Evolutionary conservation across 2,888 invertebrate genomes (phyloP).

Genomic region (Isoperla grammatica): DNA sequence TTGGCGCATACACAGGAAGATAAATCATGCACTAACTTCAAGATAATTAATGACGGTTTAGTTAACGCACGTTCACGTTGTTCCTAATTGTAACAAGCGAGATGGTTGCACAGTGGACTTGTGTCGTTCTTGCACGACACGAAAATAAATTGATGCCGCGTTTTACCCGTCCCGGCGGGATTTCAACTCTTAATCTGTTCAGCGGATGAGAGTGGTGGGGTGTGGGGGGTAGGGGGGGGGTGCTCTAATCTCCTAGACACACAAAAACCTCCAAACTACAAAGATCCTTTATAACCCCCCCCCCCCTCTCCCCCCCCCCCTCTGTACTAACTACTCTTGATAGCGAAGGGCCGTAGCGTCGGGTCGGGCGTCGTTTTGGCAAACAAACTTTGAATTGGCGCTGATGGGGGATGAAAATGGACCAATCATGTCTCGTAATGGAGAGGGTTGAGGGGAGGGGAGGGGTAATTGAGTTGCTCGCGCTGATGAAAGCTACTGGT

Average conservation of each 20-base stretch:
- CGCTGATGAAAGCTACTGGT: no score
- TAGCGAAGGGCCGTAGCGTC: slow-evolving; percentile 1
- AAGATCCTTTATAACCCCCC: slow-evolving; percentile 17
- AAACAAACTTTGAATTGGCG: slow-evolving; percentile 17
- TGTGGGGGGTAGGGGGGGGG: slow-evolving; percentile 11
- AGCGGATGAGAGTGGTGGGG: slow-evolving; percentile 7
- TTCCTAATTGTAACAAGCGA: neutral
- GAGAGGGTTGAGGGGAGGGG: slow-evolving; percentile 13
- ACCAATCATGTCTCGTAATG: slow-evolving; percentile 23
- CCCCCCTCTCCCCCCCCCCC: slow-evolving; percentile 1
- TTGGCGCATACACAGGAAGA: no score
- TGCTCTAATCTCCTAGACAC: slow-evolving; percentile 22
- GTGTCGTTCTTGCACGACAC: neutral
- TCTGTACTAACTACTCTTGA: slow-evolving; percentile 11
- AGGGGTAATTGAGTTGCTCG: slow-evolving; percentile 10
- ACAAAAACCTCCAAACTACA: slow-evolving; percentile 20
- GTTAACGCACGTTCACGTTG: neutral
- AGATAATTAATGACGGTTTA: no score
- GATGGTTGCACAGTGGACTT: neutral
- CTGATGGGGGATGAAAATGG: slow-evolving; percentile 16
- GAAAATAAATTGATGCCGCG: neutral
- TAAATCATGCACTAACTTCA: no score
- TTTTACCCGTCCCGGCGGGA: neutral
- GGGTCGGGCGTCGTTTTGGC: slow-evolving; percentile 1
- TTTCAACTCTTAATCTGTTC: slow-evolving; percentile 9